Percentiles rank a stretch among this genome's conserved stretches.
Conservation (phyloP, 1,140 invertebrate species). For the Lerema accius region DNA sequence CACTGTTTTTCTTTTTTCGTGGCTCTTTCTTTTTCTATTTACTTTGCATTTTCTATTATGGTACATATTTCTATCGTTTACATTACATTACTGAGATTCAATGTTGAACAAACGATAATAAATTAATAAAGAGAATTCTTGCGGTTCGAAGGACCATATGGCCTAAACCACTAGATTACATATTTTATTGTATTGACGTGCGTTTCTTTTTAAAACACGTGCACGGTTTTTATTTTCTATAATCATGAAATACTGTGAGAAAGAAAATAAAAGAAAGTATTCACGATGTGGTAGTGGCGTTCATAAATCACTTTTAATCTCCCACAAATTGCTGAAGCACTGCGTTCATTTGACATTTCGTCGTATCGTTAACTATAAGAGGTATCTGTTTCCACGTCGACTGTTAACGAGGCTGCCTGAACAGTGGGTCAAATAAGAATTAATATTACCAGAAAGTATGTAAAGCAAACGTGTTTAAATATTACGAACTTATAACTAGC, state of each 20-base stretch:
- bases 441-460: no score
- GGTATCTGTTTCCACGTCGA: constrained; percentile 10
- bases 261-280: constrained; percentile 25
- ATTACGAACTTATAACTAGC: no score
- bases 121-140: no score
- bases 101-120: no score
- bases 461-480: no score
- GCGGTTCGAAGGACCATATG: no score
- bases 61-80: no score
- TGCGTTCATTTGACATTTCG: constrained; percentile 28
- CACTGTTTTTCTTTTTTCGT: no score
- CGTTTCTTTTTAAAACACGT: neutral
- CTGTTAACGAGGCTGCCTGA: neutral
- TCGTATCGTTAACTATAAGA: constrained; percentile 25
- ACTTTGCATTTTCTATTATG: constrained; percentile 22
- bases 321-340: constrained; percentile 29
- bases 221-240: neutral
- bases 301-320: constrained; percentile 30
- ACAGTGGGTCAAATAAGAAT: no score
- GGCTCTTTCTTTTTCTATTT: constrained; percentile 34
- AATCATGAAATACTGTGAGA: constrained; percentile 6
- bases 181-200: neutral
- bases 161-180: neutral
- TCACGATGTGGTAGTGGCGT: constrained; percentile 12
- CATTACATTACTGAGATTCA: no score